Percentiles rank a stretch among this genome's conserved stretches.
These are phyloP conservation scores for Bombus haemorrhoidalis DNA, from an alignment of 1,140 invertebrate genomes.

Conservation along the genomic window DNA sequence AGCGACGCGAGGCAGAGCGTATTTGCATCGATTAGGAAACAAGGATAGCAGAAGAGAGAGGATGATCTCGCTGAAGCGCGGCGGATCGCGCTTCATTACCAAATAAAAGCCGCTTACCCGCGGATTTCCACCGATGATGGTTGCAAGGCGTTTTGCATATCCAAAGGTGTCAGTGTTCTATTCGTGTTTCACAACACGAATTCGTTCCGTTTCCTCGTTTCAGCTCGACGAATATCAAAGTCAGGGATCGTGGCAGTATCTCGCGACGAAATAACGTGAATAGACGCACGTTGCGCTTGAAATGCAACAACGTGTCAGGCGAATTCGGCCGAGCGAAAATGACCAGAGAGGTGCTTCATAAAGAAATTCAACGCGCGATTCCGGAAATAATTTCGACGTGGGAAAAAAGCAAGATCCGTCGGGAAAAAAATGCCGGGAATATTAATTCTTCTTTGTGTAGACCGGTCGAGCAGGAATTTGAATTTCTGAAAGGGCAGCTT, in stretches of 20 bases:
- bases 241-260: slow-evolving; percentile 15
- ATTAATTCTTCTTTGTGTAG: not conserved
- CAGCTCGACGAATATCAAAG: slow-evolving; percentile 8
- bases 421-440: not conserved
- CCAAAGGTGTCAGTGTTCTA: not conserved
- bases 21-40: slow-evolving; percentile 19
- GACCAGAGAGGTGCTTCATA: not conserved
- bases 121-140: slow-evolving; percentile 17
- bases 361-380: not conserved
- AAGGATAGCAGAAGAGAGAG: not conserved
- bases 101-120: slow-evolving; percentile 26
- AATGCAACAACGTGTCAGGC: not conserved
- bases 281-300: slow-evolving; percentile 7
- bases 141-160: slow-evolving; percentile 22
- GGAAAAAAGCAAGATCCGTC: not conserved
- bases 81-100: slow-evolving; percentile 21
- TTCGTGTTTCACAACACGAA: not conserved
- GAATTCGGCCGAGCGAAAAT: not conserved
- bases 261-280: slow-evolving; percentile 15
- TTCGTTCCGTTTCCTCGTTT: not conserved
- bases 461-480: not conserved
- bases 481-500: not conserved
- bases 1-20: not conserved
- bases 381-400: slow-evolving; percentile 5
- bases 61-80: not conserved